Percentiles rank a stretch among this genome's conserved stretches.
Conservation (phyloP, 2,113 vertebrate species). For the Alethe castanea region DNA sequence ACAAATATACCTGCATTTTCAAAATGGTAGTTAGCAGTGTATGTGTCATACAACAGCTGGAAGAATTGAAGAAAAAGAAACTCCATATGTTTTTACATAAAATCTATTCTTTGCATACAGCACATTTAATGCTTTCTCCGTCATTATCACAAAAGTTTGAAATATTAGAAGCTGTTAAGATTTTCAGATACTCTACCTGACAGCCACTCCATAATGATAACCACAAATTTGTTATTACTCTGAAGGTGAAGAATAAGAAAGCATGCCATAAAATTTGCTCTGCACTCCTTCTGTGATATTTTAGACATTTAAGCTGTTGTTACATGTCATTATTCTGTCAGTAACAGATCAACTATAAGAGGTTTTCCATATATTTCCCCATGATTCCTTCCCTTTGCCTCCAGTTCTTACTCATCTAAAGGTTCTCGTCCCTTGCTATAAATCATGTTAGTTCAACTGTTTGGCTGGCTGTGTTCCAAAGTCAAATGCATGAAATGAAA, state of each 20-base stretch:
- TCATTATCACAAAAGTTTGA: not conserved
- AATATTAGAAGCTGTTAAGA: constrained; percentile 13
- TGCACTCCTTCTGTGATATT: constrained; percentile 10
- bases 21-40: not conserved
- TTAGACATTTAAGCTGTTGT: constrained; percentile 36
- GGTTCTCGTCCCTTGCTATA: not conserved
- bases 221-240: constrained; percentile 34
- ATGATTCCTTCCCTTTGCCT: not conserved
- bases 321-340: constrained; percentile 45
- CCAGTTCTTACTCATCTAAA: constrained; percentile 7
- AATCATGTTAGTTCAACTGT: not conserved
- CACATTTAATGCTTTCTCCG: not conserved
- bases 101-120: not conserved
- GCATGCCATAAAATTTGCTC: constrained; percentile 17
- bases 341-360: constrained; percentile 1
- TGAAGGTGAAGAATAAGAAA: constrained; percentile 47
- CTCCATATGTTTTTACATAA: not conserved
- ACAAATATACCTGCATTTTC: not conserved
- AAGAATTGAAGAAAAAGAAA: constrained; percentile 1
- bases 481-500: not conserved
- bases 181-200: not conserved
- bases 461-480: not conserved
- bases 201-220: constrained; percentile 26
- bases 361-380: constrained; percentile 9
- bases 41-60: not conserved